Evolutionary conservation across 1,140 invertebrate genomes (phyloP), one percentile per base, ranked within the genome.

Genomic region (Maniola jurtina): DNA sequence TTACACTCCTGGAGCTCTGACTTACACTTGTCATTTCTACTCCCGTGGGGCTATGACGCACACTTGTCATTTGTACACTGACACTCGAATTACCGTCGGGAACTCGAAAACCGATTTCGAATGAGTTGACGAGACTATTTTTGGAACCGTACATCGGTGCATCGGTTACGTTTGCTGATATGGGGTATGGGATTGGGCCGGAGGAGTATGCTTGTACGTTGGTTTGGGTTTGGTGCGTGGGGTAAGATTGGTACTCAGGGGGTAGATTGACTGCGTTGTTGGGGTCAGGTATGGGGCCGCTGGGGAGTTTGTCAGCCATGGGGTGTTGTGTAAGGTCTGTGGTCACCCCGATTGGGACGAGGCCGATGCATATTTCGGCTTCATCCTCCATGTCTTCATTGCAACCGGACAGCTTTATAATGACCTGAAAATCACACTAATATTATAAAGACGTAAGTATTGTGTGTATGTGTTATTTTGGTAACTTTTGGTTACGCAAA

Each of bases 361-460:
- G 45, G 1, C 83, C 83, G 0, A 86, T 64, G 36, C 58, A 73
- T 2, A 86, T 69, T 38, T 82, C 73, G 0, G 62, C 33, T 48
- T 79, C 77, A 0, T 83, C 79, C 38, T 71, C 58, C 13, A 78
- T 35, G 11, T 81, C 73, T 9, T 78, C 75, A 14, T 72, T 77
- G 52, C 79, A 86, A 7, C 79, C 80, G 0, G 81, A 77, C 40
- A 83, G 47, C 56, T 76, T 76, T n/a, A 86, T 59, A 55, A 52
- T 77, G 10, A 79, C 71, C 83, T 86, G 69, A 67, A 71, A 15
- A 52, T 11, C 16, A n/a, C n/a, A n/a, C n/a, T n/a, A 36, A 42
- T 11, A 42, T n/a, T 42, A 33, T n/a, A n/a, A n/a, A n/a, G n/a
- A n/a, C n/a, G n/a, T n/a, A n/a, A n/a, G n/a, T n/a, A n/a, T n/a